Conservation (phyloP, 1,140 invertebrate genomes). For the Trachymyrmex septentrionalis region DNA sequence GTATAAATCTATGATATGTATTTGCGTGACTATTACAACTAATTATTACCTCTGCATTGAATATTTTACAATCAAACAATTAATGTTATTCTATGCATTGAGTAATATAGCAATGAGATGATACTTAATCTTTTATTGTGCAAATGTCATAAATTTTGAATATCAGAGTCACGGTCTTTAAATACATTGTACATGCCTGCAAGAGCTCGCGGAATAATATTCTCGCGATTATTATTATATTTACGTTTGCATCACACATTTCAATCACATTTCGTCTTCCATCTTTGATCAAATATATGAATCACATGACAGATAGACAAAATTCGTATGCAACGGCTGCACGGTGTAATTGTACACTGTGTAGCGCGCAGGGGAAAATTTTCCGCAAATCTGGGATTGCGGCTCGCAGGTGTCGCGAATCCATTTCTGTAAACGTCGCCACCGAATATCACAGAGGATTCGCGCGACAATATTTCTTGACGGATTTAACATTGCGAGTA, state of each 20-base stretch:
- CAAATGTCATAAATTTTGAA: not conserved
- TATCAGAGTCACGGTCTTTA: slow-evolving; percentile 7
- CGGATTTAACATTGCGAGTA: slow-evolving; percentile 47
- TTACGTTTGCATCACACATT: not conserved
- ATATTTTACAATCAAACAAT: not conserved
- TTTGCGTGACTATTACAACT: not conserved
- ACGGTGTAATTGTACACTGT: not conserved
- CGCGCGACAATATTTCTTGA: slow-evolving; percentile 33
- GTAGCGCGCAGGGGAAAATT: not conserved
- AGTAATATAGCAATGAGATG: not conserved
- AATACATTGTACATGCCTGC: not conserved
- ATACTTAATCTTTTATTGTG: not conserved
- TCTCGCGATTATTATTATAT: slow-evolving; percentile 2
- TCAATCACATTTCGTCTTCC: not conserved
- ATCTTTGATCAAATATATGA: not conserved
- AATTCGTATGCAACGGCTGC: not conserved
- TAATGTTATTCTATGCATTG: not conserved
- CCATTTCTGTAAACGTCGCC: slow-evolving; percentile 30
- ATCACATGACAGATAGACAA: not conserved
- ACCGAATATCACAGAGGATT: slow-evolving; percentile 28
- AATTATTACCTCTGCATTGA: not conserved
- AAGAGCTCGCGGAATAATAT: not conserved
- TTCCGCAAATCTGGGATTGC: slow-evolving; percentile 46
- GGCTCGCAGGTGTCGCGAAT: not conserved
- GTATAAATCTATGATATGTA: not conserved